Conservation (phyloP, 1,140 invertebrate species). For the Drosophila kohkoa region DNA sequence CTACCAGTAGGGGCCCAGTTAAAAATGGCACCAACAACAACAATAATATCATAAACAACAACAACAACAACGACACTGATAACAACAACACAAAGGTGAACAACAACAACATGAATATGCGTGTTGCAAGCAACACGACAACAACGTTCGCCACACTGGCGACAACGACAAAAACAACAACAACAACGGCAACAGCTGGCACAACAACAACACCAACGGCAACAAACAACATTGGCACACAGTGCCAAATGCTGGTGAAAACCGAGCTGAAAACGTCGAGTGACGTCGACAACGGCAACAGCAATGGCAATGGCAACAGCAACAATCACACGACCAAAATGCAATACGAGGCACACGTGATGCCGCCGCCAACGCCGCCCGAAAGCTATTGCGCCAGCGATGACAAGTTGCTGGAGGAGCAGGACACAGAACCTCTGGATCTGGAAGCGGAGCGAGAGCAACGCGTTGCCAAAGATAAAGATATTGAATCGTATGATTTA, state of each 20-base stretch:
- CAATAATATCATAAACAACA: constrained; percentile 29
- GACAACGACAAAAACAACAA: constrained; percentile 31
- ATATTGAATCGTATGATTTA: constrained; percentile 74
- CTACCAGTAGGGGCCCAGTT: constrained; percentile 83
- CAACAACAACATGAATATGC: constrained; percentile 58
- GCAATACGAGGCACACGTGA: constrained; percentile 80
- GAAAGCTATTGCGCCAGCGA: constrained; percentile 79
- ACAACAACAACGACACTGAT: constrained; percentile 44
- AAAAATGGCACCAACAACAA: constrained; percentile 66
- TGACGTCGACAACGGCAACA: constrained; percentile 22
- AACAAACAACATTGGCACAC: constrained; percentile 71
- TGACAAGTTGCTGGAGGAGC: constrained; percentile 62
- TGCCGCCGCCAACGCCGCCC: constrained; percentile 78
- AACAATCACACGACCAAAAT: constrained; percentile 61
- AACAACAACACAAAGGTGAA: constrained; percentile 33
- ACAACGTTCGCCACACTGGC: constrained; percentile 43
- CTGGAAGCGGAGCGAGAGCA: constrained; percentile 42
- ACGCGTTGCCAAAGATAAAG: constrained; percentile 24
- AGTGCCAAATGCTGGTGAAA: constrained; percentile 68
- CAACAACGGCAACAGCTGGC: constrained; percentile 70
- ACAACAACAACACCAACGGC: constrained; percentile 52
- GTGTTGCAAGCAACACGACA: constrained; percentile 42
- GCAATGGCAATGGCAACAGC: not conserved
- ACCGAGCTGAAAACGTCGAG: constrained; percentile 61
- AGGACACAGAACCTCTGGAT: constrained; percentile 31